Evolutionary conservation across 2,797 vertebrate genomes (phyloP).

Genomic region (Phrynocephalus vlangalii): DNA sequence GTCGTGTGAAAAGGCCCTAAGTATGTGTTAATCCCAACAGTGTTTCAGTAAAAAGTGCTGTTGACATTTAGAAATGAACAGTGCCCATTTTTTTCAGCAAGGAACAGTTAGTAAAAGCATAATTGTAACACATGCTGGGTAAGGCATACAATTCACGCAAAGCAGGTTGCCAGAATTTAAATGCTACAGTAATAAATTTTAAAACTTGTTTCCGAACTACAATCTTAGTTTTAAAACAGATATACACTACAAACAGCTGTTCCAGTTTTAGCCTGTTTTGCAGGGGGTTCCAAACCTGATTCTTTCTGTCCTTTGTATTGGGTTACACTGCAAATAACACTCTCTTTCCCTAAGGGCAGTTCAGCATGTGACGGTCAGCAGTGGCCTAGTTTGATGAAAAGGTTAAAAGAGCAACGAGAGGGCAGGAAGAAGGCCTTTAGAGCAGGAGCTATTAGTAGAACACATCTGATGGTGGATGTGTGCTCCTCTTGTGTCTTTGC

Average conservation of each 20-base stretch:
- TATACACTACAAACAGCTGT: background rate
- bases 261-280: background rate
- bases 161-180: background rate
- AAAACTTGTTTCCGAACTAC: background rate
- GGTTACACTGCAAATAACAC: background rate
- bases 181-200: background rate
- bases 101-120: background rate
- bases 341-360: background rate
- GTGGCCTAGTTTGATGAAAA: background rate
- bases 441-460: background rate
- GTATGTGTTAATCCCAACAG: background rate
- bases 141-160: background rate
- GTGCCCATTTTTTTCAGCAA: background rate
- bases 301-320: background rate
- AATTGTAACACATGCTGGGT: background rate
- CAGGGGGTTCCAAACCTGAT: background rate
- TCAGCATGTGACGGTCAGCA: background rate
- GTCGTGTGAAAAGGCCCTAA: no score
- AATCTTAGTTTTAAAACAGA: background rate
- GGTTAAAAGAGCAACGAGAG: background rate
- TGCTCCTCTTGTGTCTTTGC: background rate
- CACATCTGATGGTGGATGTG: background rate
- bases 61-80: background rate
- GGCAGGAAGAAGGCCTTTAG: background rate
- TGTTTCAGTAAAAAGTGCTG: background rate